These are phyloP conservation scores for Monodelphis domestica DNA, from an alignment of 2,797 vertebrate genomes.

Conservation along the genomic window DNA sequence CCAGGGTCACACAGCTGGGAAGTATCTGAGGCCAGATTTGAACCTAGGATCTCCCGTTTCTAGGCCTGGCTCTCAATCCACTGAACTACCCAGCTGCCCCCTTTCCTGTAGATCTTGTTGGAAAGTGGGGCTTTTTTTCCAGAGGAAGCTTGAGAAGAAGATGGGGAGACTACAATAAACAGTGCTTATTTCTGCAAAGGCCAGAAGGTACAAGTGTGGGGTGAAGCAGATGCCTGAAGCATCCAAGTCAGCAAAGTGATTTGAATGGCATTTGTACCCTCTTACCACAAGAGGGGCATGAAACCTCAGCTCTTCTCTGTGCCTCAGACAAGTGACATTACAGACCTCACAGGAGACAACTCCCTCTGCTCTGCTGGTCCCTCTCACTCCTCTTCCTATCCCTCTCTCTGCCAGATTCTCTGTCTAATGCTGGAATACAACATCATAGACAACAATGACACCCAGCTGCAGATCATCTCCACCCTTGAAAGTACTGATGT, in stretches of 20 bases:
- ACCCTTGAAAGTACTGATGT: constrained; percentile 97
- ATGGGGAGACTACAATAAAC: neutral
- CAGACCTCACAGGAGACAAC: neutral
- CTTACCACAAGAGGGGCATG: neutral
- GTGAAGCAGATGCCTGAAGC: neutral
- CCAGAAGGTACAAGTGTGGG: neutral
- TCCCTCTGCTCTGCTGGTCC: neutral
- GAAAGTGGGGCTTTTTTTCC: neutral
- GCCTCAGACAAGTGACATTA: neutral
- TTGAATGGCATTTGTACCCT: neutral
- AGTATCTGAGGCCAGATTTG: too few species aligned
- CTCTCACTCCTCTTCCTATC: neutral
- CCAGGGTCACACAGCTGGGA: too few species aligned
- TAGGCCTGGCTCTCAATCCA: too few species aligned
- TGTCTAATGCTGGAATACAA: constrained; percentile 99
- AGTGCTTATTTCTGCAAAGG: neutral
- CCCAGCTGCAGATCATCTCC: constrained; percentile 99
- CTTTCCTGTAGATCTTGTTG: neutral
- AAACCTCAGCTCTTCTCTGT: neutral
- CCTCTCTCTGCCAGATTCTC: constrained; percentile 89
- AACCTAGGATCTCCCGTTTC: too few species aligned
- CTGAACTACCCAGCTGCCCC: too few species aligned
- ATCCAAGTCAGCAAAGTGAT: neutral
- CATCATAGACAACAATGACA: constrained; percentile 99
- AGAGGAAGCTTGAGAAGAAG: neutral